Evolutionary conservation across 2,888 invertebrate species (phyloP).

Genomic region (Automeris io): DNA sequence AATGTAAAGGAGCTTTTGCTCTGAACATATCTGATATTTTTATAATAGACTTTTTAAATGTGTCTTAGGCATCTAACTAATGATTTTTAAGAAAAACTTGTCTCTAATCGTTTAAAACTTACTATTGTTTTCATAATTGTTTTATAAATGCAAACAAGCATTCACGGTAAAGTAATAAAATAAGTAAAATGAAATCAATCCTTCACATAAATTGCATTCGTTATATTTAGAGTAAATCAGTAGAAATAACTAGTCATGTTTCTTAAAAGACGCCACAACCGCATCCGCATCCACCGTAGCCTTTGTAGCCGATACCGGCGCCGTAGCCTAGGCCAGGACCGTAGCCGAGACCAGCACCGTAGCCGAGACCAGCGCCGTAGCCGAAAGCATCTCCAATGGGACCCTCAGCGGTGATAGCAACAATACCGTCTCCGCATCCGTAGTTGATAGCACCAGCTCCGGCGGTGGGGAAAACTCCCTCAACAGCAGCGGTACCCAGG

Average conservation of each 20-base stretch:
- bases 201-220: not conserved
- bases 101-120: too few species aligned
- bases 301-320: constrained; percentile 4
- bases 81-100: too few species aligned
- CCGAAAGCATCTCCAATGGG: constrained; percentile 2
- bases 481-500: constrained; percentile 5
- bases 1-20: too few species aligned
- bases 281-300: constrained; percentile 4
- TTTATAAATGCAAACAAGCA: too few species aligned
- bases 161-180: too few species aligned
- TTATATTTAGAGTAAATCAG: not conserved
- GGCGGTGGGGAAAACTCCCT: constrained; percentile 10
- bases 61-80: too few species aligned
- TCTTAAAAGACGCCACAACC: constrained; percentile 8
- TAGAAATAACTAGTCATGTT: not conserved
- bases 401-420: constrained; percentile 3
- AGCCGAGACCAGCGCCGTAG: too few species aligned
- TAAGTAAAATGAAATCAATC: not conserved
- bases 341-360: constrained; percentile 7
- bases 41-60: too few species aligned
- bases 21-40: too few species aligned
- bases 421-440: constrained; percentile 11
- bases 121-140: too few species aligned
- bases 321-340: too few species aligned
- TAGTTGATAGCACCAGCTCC: constrained; percentile 12